These are phyloP conservation scores for Lampris incognitus DNA, from an alignment of 2,113 vertebrate genomes.

Conservation along the genomic window DNA sequence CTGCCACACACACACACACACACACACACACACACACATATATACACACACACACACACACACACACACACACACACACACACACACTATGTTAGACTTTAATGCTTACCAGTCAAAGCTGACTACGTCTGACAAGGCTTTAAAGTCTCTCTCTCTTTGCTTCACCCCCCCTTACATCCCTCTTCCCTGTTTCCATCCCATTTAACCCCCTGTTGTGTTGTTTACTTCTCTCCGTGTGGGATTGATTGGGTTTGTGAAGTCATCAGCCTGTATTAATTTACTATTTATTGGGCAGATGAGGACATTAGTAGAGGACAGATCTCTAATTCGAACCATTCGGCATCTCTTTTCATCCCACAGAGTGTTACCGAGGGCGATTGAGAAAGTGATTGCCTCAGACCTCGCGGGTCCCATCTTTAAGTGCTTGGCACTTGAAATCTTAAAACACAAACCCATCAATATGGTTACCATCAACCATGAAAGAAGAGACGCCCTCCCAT, in stretches of 20 bases:
- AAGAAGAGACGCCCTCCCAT: constrained; percentile 33
- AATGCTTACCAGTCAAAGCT: neutral
- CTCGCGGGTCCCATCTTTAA: constrained; percentile 35
- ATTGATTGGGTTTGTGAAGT: constrained; percentile 46
- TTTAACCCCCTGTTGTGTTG: neutral
- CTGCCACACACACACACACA: neutral
- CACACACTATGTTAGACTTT: neutral
- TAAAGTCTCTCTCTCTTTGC: constrained; percentile 15
- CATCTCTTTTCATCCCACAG: constrained; percentile 8
- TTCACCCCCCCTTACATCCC: neutral
- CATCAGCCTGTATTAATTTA: constrained; percentile 35
- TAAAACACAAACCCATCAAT: constrained; percentile 39
- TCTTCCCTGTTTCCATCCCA: neutral
- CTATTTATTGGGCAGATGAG: constrained; percentile 38
- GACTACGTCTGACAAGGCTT: neutral
- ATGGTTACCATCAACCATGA: constrained; percentile 46
- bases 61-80: too few relatives aligned
- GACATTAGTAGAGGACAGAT: constrained; percentile 49
- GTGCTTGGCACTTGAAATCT: constrained; percentile 42
- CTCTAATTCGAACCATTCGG: constrained; percentile 36
- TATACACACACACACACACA: too few relatives aligned
- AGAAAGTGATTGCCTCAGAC: constrained; percentile 21
- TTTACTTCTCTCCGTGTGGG: constrained; percentile 21
- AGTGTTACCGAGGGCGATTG: constrained; percentile 15
- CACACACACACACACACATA: neutral